Percentiles rank a stretch among this genome's conserved stretches.
phyloP scores from a whole-genome alignment of 1,140 invertebrate genomes.

The Rhopalosiphum maidis region DNA sequence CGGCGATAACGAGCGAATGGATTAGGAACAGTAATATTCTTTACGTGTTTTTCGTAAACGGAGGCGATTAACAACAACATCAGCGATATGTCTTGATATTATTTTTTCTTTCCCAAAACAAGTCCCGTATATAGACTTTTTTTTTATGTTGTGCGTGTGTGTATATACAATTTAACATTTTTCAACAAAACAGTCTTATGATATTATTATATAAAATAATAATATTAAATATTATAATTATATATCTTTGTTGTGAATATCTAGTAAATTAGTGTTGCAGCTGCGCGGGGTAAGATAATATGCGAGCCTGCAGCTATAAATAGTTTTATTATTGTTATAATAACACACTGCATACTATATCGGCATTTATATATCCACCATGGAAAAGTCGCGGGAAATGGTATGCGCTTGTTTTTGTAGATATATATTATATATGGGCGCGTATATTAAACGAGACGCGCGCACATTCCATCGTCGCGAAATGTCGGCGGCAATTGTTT shows the following conservation, averaged over 20 bases:
- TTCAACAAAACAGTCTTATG: not conserved
- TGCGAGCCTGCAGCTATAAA: constrained; percentile 10
- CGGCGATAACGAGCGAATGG: constrained; percentile 15
- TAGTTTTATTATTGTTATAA: not conserved
- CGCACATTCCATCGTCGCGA: constrained; percentile 40
- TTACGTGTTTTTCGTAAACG: constrained; percentile 27
- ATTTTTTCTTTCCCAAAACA: constrained; percentile 8
- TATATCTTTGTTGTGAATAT: constrained; percentile 3
- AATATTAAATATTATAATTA: not conserved
- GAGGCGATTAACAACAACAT: not conserved
- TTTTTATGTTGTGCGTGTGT: not conserved
- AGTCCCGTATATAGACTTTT: not conserved
- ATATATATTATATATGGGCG: not conserved
- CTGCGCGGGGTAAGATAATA: not conserved
- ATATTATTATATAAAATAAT: not conserved
- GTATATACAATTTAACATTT: not conserved
- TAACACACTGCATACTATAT: not conserved
- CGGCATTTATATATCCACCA: not conserved
- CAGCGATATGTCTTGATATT: constrained; percentile 5
- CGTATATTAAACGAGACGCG: not conserved
- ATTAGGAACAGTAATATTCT: constrained; percentile 29
- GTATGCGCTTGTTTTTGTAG: not conserved
- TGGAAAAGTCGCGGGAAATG: constrained; percentile 10
- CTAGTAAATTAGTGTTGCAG: not conserved
- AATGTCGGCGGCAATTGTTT: constrained; percentile 50